Percentiles rank a stretch among this genome's conserved stretches.
phyloP scores from a whole-genome alignment of 2,888 invertebrate genomes.

The Nemoura dubitans region DNA sequence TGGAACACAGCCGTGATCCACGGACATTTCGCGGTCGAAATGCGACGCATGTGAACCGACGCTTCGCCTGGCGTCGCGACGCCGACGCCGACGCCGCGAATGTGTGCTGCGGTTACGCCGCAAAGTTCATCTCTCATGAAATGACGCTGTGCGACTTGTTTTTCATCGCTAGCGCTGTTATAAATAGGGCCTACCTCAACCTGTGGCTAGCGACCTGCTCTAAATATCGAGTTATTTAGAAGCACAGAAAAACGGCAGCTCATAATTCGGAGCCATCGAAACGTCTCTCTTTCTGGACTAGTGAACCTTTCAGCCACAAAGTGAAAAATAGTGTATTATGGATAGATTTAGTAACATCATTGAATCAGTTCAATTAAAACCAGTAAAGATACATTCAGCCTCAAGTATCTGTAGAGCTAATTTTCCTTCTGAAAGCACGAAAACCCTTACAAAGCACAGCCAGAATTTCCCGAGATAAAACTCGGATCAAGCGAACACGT shows the following conservation, averaged over 20 bases:
- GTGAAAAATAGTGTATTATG: too few species aligned
- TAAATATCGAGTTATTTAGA: not conserved
- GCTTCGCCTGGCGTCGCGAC: not conserved
- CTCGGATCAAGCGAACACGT: not conserved
- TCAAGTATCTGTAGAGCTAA: not conserved
- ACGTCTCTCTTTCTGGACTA: too few species aligned
- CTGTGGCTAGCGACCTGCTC: not conserved
- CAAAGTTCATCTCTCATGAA: not conserved
- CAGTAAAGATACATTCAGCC: too few species aligned
- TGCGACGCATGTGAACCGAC: not conserved
- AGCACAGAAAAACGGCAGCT: not conserved
- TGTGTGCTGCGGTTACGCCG: not conserved
- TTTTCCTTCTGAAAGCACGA: not conserved
- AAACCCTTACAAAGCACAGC: not conserved
- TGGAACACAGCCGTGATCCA: not conserved
- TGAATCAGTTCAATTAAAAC: not conserved
- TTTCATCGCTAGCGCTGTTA: not conserved
- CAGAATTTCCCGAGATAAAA: not conserved
- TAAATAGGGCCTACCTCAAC: slow-evolving; percentile 12
- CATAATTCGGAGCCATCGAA: too few species aligned
- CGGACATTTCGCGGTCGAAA: slow-evolving; percentile 10
- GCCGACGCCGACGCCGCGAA: not conserved
- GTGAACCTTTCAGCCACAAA: too few species aligned
- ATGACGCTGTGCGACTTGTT: not conserved
- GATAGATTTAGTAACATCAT: too few species aligned